Conservation (phyloP, 2,113 vertebrate species). For the Stegastes partitus region DNA sequence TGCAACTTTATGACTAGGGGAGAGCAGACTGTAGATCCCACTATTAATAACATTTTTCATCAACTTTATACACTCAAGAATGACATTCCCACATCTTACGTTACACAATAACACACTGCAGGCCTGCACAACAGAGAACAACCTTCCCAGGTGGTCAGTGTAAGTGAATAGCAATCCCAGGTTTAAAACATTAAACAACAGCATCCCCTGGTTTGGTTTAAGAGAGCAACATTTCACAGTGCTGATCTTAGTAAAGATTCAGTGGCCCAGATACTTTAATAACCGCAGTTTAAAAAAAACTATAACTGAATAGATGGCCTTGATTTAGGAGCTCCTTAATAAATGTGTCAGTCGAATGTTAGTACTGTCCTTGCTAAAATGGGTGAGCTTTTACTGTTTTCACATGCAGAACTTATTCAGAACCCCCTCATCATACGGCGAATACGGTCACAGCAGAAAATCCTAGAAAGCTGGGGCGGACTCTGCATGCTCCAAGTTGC, state of each 20-base stretch:
- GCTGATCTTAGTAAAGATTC: conserved; percentile 16
- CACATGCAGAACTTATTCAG: neutral
- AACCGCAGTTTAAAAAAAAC: conserved; percentile 35
- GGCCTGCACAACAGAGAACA: neutral
- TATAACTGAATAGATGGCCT: conserved; percentile 39
- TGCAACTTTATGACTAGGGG: neutral
- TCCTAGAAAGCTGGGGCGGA: neutral
- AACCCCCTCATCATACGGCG: neutral
- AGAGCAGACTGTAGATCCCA: neutral
- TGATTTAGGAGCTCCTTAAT: conserved; percentile 50
- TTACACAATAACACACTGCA: neutral
- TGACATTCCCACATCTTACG: neutral
- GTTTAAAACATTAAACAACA: neutral
- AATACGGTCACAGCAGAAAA: neutral
- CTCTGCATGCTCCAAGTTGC: neutral
- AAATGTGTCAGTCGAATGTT: conserved; percentile 52
- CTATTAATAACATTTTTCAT: neutral
- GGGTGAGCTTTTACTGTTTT: neutral
- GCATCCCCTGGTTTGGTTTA: conserved; percentile 27
- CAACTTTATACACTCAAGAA: conserved; percentile 3
- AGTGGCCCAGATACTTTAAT: conserved; percentile 56
- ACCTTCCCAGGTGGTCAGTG: neutral
- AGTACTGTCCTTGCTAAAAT: neutral
- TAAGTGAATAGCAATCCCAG: conserved; percentile 5
- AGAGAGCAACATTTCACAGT: conserved; percentile 1